These are phyloP conservation scores for Lontra canadensis DNA, from an alignment of 2,113 vertebrate genomes.

Conservation along the genomic window DNA sequence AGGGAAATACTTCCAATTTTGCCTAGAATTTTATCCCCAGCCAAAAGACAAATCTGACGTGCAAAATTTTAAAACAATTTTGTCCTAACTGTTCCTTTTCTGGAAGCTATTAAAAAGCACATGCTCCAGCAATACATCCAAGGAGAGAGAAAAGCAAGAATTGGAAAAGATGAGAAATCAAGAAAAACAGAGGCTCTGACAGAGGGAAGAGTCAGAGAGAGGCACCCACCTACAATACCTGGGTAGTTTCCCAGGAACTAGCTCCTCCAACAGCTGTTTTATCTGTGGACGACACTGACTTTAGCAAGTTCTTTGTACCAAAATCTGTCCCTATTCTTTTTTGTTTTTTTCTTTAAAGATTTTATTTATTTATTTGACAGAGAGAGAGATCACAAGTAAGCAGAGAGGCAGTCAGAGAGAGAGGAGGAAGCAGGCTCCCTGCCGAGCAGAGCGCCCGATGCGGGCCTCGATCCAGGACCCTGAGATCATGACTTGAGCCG, in stretches of 20 bases:
- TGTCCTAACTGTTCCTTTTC: neutral
- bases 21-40: constrained; percentile 1
- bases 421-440: too few species aligned
- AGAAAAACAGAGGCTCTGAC: neutral
- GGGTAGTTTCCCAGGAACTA: neutral
- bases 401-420: too few species aligned
- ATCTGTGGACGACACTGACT: neutral
- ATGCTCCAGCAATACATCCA: neutral
- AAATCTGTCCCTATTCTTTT: neutral
- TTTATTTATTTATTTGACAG: too few species aligned
- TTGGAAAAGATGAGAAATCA: neutral
- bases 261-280: neutral
- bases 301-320: neutral
- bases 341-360: too few species aligned
- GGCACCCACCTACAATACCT: too few species aligned
- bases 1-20: neutral
- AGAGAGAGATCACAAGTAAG: too few species aligned
- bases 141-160: neutral
- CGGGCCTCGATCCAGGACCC: too few species aligned
- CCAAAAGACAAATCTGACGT: neutral
- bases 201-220: neutral
- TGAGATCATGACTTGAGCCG: too few species aligned
- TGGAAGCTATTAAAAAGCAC: neutral
- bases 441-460: too few species aligned
- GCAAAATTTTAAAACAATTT: neutral